Base-by-base conservation (phyloP, 2,888 invertebrate species). In the Corbicula japonica region DNA sequence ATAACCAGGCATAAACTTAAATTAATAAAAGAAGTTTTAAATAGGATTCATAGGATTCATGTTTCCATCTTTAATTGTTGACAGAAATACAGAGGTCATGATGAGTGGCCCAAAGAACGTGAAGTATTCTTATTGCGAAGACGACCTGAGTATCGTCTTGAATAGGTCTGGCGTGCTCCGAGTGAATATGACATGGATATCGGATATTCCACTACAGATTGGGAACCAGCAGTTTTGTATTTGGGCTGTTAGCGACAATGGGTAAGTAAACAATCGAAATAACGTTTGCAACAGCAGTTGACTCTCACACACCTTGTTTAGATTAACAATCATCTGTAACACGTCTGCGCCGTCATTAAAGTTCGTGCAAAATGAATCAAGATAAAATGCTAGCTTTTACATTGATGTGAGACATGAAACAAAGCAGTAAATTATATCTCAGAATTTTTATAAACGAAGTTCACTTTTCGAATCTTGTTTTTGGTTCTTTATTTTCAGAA, bases 21-120 rank as follows among this genome's bases (percentile, higher is more conserved):
- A n/a, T n/a, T n/a, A n/a, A n/a, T n/a, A n/a, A n/a, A n/a, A n/a
- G n/a, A n/a, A n/a, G n/a, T n/a, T n/a, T n/a, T n/a, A n/a, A n/a
- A n/a, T n/a, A n/a, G n/a, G n/a, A n/a, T n/a, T n/a, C n/a, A n/a
- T n/a, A n/a, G n/a, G n/a, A n/a, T n/a, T n/a, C n/a, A n/a, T n/a
- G n/a, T n/a, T n/a, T n/a, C n/a, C n/a, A n/a, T n/a, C 54, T 30
- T 26, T 41, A 38, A 23, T 46, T n/a, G 1, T 58, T 62, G 61
- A n/a, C 60, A 85, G 85, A 32, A 30, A 50, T 18, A 62, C 74
- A 21, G 76, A 80, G 10, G 73, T 76, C 23, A 78, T 83, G n/a
- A 58, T 71, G 18, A 85, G 85, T 61, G 54, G 70, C 1, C 78
- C 82, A n/a, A 56, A 52, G 3, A 56, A 60, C 21, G 62, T 85